phyloP scores from a whole-genome alignment of 2,888 invertebrate genomes.

The Volucella zonaria region DNA sequence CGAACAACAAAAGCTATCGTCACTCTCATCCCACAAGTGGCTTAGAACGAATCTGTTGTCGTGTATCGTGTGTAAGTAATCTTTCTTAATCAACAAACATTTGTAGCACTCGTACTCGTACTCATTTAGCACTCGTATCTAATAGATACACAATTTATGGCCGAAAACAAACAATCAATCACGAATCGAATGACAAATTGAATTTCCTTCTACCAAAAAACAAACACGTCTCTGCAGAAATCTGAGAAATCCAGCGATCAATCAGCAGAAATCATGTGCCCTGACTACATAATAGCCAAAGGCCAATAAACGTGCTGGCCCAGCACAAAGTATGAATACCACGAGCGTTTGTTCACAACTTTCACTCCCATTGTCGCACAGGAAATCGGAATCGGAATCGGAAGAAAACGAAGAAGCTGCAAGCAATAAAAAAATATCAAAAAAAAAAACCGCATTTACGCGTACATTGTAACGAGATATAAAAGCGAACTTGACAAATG shows the following conservation, averaged over 20 bases:
- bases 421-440: not conserved
- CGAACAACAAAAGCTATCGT: no score
- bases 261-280: slow-evolving; percentile 31
- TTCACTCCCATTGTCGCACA: slow-evolving; percentile 40
- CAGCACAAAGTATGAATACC: not conserved
- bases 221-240: slow-evolving; percentile 5
- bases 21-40: no score
- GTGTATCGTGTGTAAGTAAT: no score
- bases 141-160: not conserved
- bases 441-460: slow-evolving; percentile 3
- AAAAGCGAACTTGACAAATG: not conserved
- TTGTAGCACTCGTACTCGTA: no score
- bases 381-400: not conserved
- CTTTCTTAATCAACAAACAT: no score
- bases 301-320: slow-evolving; percentile 36
- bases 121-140: no score
- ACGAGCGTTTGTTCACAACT: slow-evolving; percentile 33
- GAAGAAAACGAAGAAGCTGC: not conserved
- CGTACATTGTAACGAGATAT: not conserved
- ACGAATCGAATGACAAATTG: slow-evolving; percentile 18
- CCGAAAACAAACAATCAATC: slow-evolving; percentile 10
- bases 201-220: slow-evolving; percentile 13
- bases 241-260: no score
- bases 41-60: no score
- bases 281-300: slow-evolving; percentile 38